A percentile compares a stretch with the other conserved stretches of the same genome.
Conservation (phyloP, 2,113 vertebrate species). For the Willisornis vidua region DNA sequence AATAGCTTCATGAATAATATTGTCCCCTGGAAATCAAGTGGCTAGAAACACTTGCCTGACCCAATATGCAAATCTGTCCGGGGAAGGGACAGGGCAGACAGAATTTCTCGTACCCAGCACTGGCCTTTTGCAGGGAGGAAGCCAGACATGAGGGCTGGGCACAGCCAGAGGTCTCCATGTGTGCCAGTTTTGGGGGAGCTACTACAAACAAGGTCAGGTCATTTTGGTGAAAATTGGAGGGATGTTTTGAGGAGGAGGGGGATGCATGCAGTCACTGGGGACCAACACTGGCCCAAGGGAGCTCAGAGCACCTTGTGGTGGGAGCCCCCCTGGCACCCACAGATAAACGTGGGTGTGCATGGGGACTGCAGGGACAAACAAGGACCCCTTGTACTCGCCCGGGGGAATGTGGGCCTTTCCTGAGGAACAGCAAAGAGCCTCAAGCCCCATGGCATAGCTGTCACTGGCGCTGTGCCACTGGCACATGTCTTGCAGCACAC, state of each 20-base stretch:
- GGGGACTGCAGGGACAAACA: not conserved
- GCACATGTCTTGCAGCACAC: not conserved
- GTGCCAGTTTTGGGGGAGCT: not conserved
- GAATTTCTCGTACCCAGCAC: not conserved
- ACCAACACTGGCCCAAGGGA: rapidly evolving
- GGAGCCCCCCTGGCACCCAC: rapidly evolving
- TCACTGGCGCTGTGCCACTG: rapidly evolving
- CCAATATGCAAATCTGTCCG: slow-evolving; percentile 52
- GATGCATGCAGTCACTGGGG: rapidly evolving
- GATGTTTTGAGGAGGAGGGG: not conserved
- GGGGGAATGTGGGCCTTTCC: not conserved
- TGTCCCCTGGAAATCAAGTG: slow-evolving; percentile 19
- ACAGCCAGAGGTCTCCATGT: not conserved
- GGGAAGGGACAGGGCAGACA: not conserved
- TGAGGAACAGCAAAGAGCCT: not conserved
- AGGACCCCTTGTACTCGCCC: not conserved
- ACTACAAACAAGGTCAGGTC: not conserved
- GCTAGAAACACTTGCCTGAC: slow-evolving; percentile 23
- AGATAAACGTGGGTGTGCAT: not conserved
- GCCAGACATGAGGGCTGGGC: not conserved
- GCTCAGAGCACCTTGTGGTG: not conserved
- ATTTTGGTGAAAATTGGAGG: not conserved
- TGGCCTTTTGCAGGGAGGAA: not conserved
- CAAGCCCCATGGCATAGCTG: rapidly evolving
- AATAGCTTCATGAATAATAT: slow-evolving; percentile 1